A percentile compares a stretch with the other conserved stretches of the same genome.
Evolutionary conservation across 1,140 invertebrate species (phyloP).

Genomic region (Nebria ingens): DNA sequence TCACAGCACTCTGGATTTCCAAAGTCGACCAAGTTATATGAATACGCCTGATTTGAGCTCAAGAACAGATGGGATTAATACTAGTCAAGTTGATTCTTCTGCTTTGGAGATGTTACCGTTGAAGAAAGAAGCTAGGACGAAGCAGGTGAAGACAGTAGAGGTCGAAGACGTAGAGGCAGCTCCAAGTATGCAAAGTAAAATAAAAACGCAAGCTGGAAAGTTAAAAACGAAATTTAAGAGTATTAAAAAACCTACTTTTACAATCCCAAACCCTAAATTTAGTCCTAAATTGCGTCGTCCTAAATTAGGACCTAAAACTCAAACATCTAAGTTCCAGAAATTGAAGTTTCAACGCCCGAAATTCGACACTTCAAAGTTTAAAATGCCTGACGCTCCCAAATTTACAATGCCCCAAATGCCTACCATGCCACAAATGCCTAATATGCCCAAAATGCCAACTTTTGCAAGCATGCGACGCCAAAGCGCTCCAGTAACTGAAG

Average conservation of each 20-base stretch:
- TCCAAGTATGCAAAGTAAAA: slow-evolving; percentile 42
- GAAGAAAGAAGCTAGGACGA: slow-evolving; percentile 44
- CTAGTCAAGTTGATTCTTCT: slow-evolving; percentile 54
- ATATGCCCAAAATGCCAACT: slow-evolving; percentile 42
- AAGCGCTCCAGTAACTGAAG: slow-evolving; percentile 27
- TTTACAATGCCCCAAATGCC: slow-evolving; percentile 43
- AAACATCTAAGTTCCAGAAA: slow-evolving; percentile 23
- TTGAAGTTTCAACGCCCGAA: slow-evolving; percentile 28
- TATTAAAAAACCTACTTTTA: slow-evolving; percentile 41
- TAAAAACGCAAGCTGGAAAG: slow-evolving; percentile 48
- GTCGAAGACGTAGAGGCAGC: slow-evolving; percentile 24
- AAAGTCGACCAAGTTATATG: slow-evolving; percentile 17
- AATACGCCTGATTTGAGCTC: slow-evolving; percentile 30
- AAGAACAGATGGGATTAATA: slow-evolving; percentile 53
- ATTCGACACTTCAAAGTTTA: slow-evolving; percentile 40
- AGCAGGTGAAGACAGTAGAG: slow-evolving; percentile 35
- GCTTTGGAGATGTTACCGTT: slow-evolving; percentile 50
- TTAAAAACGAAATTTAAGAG: slow-evolving; percentile 47
- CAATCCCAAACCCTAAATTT: slow-evolving; percentile 17
- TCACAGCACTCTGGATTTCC: background rate
- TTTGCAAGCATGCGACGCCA: slow-evolving; percentile 24
- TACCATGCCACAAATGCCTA: slow-evolving; percentile 48
- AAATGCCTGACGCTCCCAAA: slow-evolving; percentile 41
- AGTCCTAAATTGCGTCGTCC: slow-evolving; percentile 24
- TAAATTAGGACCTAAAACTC: slow-evolving; percentile 38